Percentiles rank a stretch among this genome's conserved stretches.
These are phyloP conservation scores for Scaptomyza hsui DNA, from an alignment of 1,140 invertebrate species.

Conservation along the genomic window DNA sequence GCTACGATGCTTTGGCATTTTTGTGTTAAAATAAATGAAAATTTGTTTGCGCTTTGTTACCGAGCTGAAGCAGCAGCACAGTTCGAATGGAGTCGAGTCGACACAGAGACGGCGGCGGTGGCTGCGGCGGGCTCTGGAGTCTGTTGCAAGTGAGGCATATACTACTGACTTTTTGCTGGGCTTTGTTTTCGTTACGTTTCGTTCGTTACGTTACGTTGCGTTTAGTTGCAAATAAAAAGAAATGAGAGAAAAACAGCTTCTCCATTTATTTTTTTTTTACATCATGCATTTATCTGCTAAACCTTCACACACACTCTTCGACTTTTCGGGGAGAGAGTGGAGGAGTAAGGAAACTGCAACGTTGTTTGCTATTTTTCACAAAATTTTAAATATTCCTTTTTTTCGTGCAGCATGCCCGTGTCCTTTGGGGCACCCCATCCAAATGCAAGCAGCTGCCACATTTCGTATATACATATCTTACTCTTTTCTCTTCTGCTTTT, in stretches of 20 bases:
- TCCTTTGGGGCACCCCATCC: conserved; percentile 34
- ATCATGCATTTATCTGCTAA: conserved; percentile 76
- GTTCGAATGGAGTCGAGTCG: not conserved
- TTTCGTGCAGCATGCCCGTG: conserved; percentile 6
- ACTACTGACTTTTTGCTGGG: conserved; percentile 49
- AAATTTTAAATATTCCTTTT: conserved; percentile 73
- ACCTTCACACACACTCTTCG: conserved; percentile 38
- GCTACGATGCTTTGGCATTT: conserved; percentile 72
- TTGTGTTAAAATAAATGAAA: conserved; percentile 82
- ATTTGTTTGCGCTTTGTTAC: conserved; percentile 80
- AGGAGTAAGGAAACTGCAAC: conserved; percentile 47
- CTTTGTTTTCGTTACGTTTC: conserved; percentile 49
- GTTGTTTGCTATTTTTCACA: conserved; percentile 66
- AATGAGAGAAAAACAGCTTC: conserved; percentile 11
- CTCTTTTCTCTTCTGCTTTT: conserved; percentile 19
- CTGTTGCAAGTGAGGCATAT: conserved; percentile 39
- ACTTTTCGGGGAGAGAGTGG: conserved; percentile 2
- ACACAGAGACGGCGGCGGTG: not conserved
- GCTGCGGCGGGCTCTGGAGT: conserved; percentile 16
- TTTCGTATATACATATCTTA: conserved; percentile 23
- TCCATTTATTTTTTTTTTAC: conserved; percentile 58
- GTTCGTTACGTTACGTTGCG: conserved; percentile 66
- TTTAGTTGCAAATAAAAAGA: conserved; percentile 38
- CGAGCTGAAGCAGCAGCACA: conserved; percentile 33
- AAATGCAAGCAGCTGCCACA: conserved; percentile 24